phyloP scores from a whole-genome alignment of 2,888 invertebrate species.

The Drosophila testacea region DNA sequence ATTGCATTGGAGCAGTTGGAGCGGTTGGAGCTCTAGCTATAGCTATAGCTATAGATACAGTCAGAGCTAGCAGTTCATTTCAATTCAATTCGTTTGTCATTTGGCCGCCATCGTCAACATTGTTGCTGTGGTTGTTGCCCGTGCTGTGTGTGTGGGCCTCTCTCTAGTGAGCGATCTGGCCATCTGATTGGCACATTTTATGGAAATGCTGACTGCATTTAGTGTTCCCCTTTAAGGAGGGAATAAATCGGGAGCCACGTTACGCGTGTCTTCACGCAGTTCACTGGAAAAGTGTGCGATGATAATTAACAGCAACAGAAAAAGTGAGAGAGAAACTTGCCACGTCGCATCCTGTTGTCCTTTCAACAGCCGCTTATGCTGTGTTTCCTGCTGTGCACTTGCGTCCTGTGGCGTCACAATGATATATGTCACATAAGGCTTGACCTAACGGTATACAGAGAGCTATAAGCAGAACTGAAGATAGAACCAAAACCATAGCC shows the following conservation, averaged over 20 bases:
- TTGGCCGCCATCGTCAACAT: conserved; percentile 60
- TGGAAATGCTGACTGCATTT: conserved; percentile 70
- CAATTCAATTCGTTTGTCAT: conserved; percentile 81
- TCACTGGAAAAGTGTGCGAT: conserved; percentile 56
- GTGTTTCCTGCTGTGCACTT: conserved; percentile 59
- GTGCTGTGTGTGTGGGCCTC: conserved; percentile 65
- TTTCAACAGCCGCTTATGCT: conserved; percentile 15
- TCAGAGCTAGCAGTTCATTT: conserved; percentile 70
- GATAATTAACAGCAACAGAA: conserved; percentile 72
- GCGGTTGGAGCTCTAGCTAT: conserved; percentile 23
- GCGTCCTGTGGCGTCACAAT: conserved; percentile 68
- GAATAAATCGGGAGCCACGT: conserved; percentile 16
- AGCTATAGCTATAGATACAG: not conserved
- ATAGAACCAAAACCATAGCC: not conserved
- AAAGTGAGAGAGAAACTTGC: conserved; percentile 22
- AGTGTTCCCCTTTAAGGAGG: conserved; percentile 13
- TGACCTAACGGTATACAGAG: conserved; percentile 51
- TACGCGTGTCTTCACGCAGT: conserved; percentile 66
- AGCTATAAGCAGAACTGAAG: not conserved
- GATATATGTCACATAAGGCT: conserved; percentile 58
- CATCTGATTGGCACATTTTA: conserved; percentile 79
- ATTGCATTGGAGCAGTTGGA: conserved; percentile 51
- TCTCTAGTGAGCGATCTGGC: conserved; percentile 47
- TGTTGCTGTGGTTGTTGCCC: conserved; percentile 4
- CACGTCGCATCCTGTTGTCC: conserved; percentile 43